Conservation (phyloP, 2,113 vertebrate genomes). For the Microcebus jonahi region DNA sequence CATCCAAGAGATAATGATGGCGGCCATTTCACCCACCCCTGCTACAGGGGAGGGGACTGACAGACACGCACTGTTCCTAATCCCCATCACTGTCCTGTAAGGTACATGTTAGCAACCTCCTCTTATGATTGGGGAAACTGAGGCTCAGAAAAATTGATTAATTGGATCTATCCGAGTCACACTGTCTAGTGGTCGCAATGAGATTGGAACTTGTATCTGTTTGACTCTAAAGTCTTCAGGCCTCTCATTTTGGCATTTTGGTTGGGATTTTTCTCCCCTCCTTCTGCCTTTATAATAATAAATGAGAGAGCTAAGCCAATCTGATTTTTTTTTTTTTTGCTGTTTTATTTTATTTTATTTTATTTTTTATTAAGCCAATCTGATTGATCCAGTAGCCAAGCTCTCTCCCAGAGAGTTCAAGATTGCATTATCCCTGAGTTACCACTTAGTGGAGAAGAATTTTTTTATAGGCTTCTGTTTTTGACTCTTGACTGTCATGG, state of each 20-base stretch:
- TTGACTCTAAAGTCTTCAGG: neutral
- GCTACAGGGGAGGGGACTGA: neutral
- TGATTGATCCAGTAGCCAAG: neutral
- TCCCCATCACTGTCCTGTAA: neutral
- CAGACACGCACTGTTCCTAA: neutral
- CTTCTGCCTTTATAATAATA: neutral
- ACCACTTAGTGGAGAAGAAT: neutral
- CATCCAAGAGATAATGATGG: neutral
- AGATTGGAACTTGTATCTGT: neutral
- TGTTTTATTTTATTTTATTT: too few species aligned
- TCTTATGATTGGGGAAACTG: neutral
- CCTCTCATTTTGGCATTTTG: neutral
- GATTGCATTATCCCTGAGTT: neutral
- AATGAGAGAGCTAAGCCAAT: neutral
- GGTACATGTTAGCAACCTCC: neutral
- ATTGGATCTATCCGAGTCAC: neutral
- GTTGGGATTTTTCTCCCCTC: neutral
- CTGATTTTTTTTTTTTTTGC: neutral
- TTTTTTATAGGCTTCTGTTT: neutral
- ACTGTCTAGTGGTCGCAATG: neutral
- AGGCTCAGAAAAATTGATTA: neutral
- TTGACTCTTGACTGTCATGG: neutral
- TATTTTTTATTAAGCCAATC: neutral
- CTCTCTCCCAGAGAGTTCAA: neutral
- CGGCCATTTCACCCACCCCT: neutral